phyloP scores from a whole-genome alignment of 2,113 vertebrate species.

The Clarias magur region DNA sequence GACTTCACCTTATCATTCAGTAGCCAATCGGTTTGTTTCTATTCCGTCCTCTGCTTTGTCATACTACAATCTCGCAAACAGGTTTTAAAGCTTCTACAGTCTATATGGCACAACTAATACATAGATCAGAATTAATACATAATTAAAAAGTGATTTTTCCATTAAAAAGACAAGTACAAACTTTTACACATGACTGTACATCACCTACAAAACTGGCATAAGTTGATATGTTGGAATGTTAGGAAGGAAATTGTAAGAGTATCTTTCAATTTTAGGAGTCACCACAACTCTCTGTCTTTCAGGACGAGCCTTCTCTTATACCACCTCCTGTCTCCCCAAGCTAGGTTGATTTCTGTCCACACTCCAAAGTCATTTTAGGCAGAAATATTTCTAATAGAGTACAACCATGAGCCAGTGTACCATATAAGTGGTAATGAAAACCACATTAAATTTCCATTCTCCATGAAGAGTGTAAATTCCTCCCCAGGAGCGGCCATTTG shows the following conservation, averaged over 20 bases:
- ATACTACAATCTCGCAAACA: no score
- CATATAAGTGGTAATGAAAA: not conserved
- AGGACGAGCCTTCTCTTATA: not conserved
- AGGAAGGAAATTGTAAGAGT: not conserved
- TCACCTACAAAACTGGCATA: no score
- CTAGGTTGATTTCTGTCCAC: not conserved
- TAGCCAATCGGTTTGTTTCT: no score
- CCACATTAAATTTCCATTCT: not conserved
- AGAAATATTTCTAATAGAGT: not conserved
- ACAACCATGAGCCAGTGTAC: not conserved
- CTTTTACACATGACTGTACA: no score
- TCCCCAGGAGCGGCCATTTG: not conserved
- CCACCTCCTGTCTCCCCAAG: not conserved
- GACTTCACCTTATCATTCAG: no score
- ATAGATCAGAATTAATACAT: no score
- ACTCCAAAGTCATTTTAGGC: not conserved
- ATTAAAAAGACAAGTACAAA: no score
- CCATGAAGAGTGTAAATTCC: not conserved
- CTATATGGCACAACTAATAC: no score
- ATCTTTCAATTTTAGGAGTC: not conserved
- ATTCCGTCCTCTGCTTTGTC: no score
- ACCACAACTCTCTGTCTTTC: not conserved
- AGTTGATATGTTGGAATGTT: no score
- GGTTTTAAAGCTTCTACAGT: no score
- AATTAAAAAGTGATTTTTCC: no score